Percentiles rank a stretch among this genome's conserved stretches.
Evolutionary conservation across 1,140 invertebrate species (phyloP).

Genomic region (Drosophila pectinifera): DNA sequence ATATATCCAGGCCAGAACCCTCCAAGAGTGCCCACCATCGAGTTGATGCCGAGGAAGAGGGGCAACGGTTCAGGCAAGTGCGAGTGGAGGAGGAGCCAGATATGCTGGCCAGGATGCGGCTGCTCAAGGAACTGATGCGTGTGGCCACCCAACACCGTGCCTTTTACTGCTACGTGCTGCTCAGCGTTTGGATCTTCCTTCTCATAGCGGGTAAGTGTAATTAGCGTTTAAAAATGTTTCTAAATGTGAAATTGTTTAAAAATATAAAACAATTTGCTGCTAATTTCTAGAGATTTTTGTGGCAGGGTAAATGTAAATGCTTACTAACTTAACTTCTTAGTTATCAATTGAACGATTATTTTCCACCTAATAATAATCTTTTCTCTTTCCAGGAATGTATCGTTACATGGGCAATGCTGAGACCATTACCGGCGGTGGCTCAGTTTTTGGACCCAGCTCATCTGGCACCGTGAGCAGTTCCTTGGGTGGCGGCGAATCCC

Average conservation of each 20-base stretch:
- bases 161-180: conserved; percentile 91
- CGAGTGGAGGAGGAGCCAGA: conserved; percentile 12
- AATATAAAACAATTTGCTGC: too few relatives aligned
- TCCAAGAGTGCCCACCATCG: conserved; percentile 56
- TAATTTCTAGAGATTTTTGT: too few relatives aligned
- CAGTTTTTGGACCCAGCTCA: conserved; percentile 24
- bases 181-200: conserved; percentile 92
- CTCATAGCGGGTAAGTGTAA: conserved; percentile 88
- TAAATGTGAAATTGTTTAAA: too few relatives aligned
- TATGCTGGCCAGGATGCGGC: conserved; percentile 63
- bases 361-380: background rate
- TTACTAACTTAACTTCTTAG: too few relatives aligned
- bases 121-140: conserved; percentile 88
- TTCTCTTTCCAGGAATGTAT: conserved; percentile 87
- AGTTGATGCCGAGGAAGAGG: conserved; percentile 21
- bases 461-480: conserved; percentile 54
- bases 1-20: conserved; percentile 18
- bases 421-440: conserved; percentile 22
- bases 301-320: too few relatives aligned
- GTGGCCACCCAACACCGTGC: conserved; percentile 90
- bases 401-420: conserved; percentile 88
- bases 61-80: conserved; percentile 21
- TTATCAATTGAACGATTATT: too few relatives aligned
- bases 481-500: conserved; percentile 26
- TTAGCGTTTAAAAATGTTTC: too few relatives aligned